Evolutionary conservation across 1,140 invertebrate genomes (phyloP).

Genomic region (Bacillus rossius): DNA sequence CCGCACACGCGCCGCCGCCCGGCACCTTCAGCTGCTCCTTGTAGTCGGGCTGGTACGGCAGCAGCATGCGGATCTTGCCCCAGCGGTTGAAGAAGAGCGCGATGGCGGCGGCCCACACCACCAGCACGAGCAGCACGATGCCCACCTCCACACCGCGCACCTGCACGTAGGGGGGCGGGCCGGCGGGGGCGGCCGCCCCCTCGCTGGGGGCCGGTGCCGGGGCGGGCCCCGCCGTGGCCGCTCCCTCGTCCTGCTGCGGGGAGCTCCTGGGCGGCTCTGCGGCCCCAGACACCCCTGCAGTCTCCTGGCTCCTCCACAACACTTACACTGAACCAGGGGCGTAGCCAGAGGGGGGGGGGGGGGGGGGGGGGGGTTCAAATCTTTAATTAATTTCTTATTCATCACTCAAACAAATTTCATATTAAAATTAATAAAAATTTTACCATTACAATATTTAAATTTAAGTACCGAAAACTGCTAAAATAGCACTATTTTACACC

Average conservation of each 20-base stretch:
- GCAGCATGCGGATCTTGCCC: conserved; percentile 72
- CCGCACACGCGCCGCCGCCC: conserved; percentile 64
- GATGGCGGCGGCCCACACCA: conserved; percentile 84
- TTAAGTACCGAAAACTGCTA: too few species aligned
- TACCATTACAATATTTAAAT: too few species aligned
- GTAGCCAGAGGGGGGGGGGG: too few species aligned
- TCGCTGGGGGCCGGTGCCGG: conserved; percentile 34
- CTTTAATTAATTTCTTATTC: too few species aligned
- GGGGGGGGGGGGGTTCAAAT: too few species aligned
- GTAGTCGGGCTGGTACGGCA: conserved; percentile 63
- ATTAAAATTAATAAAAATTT: too few species aligned
- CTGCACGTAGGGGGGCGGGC: conserved; percentile 38
- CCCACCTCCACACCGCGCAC: conserved; percentile 82
- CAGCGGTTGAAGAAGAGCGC: conserved; percentile 85
- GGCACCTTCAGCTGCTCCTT: conserved; percentile 79
- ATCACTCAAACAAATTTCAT: too few species aligned
- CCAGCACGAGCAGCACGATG: conserved; percentile 77
- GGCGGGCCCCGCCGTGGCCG: conserved; percentile 19
- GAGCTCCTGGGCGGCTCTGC: conserved; percentile 66
- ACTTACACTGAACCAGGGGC: too few species aligned
- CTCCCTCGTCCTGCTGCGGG: conserved; percentile 58
- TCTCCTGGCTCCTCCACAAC: neutral
- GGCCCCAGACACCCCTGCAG: conserved; percentile 4
- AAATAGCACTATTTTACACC: too few species aligned
- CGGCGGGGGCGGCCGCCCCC: neutral